phyloP scores from a whole-genome alignment of 1,140 invertebrate genomes.

The honey bee (Apis mellifera) region Amel_HAv3.1 CM009938.2:4718001-4718500 shows the following conservation, averaged over 20 bases:
- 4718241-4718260: too few species aligned
- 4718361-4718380: too few species aligned
- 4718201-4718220: constrained; percentile 37
- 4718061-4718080: constrained; percentile 37
- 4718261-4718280: too few species aligned
- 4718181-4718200: constrained; percentile 48
- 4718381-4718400: too few species aligned
- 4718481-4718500: too few species aligned
- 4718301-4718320: too few species aligned
- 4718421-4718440: too few species aligned
- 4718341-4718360: too few species aligned
- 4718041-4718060: constrained; percentile 16
- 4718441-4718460: too few species aligned
- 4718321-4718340: too few species aligned
- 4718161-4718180: constrained; percentile 68
- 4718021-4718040: constrained; percentile 35
- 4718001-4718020: constrained; percentile 39
- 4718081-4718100: constrained; percentile 41
- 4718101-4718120: constrained; percentile 65
- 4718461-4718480: too few species aligned
- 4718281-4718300: neutral
- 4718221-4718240: constrained; percentile 15
- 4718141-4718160: constrained; percentile 67
- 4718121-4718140: constrained; percentile 66
- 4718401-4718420: too few species aligned